Conservation (phyloP, 2,888 invertebrate species). For the Eurytoma adleriae region DNA sequence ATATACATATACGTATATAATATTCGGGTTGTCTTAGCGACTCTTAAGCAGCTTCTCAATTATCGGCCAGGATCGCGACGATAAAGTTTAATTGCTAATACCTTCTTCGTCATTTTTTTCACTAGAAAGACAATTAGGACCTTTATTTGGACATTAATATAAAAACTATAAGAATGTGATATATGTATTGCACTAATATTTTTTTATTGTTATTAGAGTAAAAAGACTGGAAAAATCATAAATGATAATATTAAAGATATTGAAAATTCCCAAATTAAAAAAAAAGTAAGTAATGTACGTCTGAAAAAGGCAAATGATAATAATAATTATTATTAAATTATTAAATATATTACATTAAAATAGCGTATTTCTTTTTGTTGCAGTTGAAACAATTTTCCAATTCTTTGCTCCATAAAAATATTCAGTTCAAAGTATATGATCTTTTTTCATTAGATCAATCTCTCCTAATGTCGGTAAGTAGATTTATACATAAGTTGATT, state of each 20-base stretch:
- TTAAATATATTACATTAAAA: neutral
- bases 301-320: no score
- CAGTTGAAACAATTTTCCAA: neutral
- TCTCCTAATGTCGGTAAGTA: neutral
- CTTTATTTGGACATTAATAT: no score
- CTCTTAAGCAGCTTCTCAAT: no score
- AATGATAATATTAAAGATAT: neutral
- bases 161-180: no score
- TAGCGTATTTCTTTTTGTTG: neutral
- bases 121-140: no score
- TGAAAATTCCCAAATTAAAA: neutral
- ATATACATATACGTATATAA: no score
- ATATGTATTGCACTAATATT: no score
- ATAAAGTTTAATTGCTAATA: no score
- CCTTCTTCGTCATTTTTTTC: no score
- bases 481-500: neutral
- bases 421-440: neutral
- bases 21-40: no score
- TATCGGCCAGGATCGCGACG: no score
- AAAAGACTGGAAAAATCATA: constrained; percentile 1
- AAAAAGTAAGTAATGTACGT: neutral
- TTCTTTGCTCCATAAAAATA: neutral
- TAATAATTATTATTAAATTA: neutral
- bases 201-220: neutral
- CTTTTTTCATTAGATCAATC: constrained; percentile 1